These are phyloP conservation scores for Drosophila tanythrix DNA, from an alignment of 2,888 invertebrate genomes.

Conservation along the genomic window DNA sequence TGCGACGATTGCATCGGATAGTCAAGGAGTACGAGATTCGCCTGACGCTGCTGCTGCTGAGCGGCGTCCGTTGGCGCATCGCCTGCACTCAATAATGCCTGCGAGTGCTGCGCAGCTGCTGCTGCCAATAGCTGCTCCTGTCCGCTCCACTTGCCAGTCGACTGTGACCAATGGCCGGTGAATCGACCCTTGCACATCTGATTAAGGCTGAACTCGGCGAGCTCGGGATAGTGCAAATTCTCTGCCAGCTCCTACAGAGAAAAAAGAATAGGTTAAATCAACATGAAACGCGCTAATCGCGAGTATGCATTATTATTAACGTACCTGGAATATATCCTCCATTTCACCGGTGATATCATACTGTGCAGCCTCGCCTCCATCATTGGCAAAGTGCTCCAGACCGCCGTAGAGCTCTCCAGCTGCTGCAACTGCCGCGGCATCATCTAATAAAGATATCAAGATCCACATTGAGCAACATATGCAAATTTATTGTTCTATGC, in stretches of 20 bases:
- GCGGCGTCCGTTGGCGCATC: conserved; percentile 73
- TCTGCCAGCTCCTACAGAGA: conserved; percentile 82
- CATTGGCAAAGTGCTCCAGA: conserved; percentile 80
- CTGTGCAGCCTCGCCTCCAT: conserved; percentile 82
- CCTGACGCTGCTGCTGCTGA: conserved; percentile 71
- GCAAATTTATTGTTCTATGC: no score
- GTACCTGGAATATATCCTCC: conserved; percentile 85
- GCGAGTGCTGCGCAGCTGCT: conserved; percentile 76
- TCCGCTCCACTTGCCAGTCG: conserved; percentile 79
- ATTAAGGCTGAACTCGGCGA: conserved; percentile 84
- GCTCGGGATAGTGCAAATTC: conserved; percentile 84
- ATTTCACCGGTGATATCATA: conserved; percentile 84
- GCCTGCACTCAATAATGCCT: conserved; percentile 74
- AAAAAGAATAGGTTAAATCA: background rate
- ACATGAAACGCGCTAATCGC: background rate
- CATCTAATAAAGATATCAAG: conserved; percentile 41
- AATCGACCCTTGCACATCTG: conserved; percentile 85
- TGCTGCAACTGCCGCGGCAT: conserved; percentile 34
- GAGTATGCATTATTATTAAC: background rate
- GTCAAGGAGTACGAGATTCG: conserved; percentile 83
- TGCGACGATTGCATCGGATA: conserved; percentile 85
- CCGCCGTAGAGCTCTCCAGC: conserved; percentile 82
- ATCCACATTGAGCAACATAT: background rate
- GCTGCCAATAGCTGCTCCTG: conserved; percentile 82
- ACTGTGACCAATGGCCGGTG: conserved; percentile 82